These are phyloP conservation scores for Pollachius pollachius DNA, from an alignment of 2,113 vertebrate species.

Conservation along the genomic window DNA sequence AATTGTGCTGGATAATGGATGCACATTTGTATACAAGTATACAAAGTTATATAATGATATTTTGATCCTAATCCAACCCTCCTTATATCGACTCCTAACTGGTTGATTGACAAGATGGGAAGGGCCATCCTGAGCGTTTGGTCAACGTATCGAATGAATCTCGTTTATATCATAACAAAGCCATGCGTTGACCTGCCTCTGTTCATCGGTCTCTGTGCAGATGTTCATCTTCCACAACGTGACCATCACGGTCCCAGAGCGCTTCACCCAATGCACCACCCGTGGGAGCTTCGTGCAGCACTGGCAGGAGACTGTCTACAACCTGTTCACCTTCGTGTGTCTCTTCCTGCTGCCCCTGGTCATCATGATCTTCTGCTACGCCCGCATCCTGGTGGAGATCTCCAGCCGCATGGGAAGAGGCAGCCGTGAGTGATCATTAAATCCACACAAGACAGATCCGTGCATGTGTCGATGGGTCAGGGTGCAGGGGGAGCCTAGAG, in stretches of 20 bases:
- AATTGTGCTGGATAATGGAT: too few relatives aligned
- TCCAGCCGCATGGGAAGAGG: constrained; percentile 72
- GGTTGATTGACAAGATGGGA: too few relatives aligned
- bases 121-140: too few relatives aligned
- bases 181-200: too few relatives aligned
- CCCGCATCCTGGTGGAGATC: constrained; percentile 78
- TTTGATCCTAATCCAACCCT: too few relatives aligned
- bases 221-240: constrained; percentile 79
- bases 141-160: too few relatives aligned
- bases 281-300: constrained; percentile 72
- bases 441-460: too few relatives aligned
- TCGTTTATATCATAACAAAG: too few relatives aligned
- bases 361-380: constrained; percentile 82
- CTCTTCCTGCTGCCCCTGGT: constrained; percentile 78
- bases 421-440: constrained; percentile 58
- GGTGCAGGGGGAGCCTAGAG: not conserved
- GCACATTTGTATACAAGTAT: too few relatives aligned
- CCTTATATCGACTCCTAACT: too few relatives aligned
- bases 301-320: constrained; percentile 81
- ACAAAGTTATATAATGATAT: too few relatives aligned
- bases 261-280: constrained; percentile 81
- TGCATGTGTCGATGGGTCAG: not conserved
- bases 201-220: constrained; percentile 39
- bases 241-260: constrained; percentile 76
- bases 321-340: constrained; percentile 81